Evolutionary conservation across 2,113 vertebrate genomes (phyloP).

Genomic region (Morone chrysops): DNA sequence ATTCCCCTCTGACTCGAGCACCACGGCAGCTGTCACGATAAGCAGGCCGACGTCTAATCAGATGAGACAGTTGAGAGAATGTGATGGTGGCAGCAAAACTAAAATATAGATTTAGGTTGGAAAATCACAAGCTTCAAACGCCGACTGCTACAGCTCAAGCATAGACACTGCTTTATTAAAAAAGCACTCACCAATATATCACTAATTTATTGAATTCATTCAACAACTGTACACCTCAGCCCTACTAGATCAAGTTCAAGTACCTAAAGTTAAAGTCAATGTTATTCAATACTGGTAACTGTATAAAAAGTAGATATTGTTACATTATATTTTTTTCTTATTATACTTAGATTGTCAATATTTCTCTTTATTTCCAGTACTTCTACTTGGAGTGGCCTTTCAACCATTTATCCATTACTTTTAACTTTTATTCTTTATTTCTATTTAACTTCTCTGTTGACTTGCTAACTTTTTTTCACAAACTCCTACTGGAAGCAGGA

Average conservation of each 20-base stretch:
- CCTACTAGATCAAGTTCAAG: too few relatives aligned
- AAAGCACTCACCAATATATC: neutral
- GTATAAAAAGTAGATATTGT: neutral
- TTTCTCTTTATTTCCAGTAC: neutral
- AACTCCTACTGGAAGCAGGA: neutral
- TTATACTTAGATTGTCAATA: too few relatives aligned
- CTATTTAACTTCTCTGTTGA: neutral
- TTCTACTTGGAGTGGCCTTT: neutral
- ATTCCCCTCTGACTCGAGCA: constrained; percentile 55
- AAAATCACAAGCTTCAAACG: constrained; percentile 12
- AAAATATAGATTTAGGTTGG: constrained; percentile 51
- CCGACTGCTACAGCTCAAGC: neutral
- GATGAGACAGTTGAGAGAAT: constrained; percentile 47
- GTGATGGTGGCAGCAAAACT: constrained; percentile 11
- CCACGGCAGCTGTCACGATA: constrained; percentile 59
- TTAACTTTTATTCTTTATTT: too few relatives aligned
- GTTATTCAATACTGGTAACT: neutral
- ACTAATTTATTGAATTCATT: too few relatives aligned
- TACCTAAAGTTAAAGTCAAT: neutral
- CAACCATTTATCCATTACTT: neutral
- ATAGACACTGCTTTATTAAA: neutral
- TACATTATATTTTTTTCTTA: neutral
- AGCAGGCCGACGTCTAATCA: constrained; percentile 57
- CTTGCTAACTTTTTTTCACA: neutral
- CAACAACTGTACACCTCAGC: neutral